Evolutionary conservation across 2,113 vertebrate species (phyloP).

Genomic region (Pteronura brasiliensis): DNA sequence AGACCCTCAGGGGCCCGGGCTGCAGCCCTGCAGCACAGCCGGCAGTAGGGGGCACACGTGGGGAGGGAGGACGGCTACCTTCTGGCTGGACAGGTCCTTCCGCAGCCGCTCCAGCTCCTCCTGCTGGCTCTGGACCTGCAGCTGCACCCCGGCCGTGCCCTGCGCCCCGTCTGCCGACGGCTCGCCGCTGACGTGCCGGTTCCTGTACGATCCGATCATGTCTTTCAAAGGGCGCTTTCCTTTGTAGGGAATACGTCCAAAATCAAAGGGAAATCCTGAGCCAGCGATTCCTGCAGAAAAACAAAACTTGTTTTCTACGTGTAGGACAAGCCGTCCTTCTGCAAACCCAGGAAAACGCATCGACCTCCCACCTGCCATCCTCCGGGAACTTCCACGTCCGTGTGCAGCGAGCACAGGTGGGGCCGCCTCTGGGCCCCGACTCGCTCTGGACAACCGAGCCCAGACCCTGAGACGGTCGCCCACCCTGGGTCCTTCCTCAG

Average conservation of each 20-base stretch:
- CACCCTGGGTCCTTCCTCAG: not conserved
- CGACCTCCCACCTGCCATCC: not conserved
- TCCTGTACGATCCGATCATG: slow-evolving; percentile 82
- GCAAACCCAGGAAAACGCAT: not conserved
- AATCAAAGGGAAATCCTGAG: slow-evolving; percentile 91
- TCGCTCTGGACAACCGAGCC: not conserved
- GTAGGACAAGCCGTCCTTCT: not conserved
- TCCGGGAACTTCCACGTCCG: fast-evolving
- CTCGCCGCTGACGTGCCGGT: slow-evolving; percentile 81
- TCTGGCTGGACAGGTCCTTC: slow-evolving; percentile 87
- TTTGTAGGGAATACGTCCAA: slow-evolving; percentile 87
- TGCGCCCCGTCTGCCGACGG: slow-evolving; percentile 80
- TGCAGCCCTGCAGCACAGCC: too few relatives aligned
- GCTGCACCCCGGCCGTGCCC: slow-evolving; percentile 83
- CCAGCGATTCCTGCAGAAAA: slow-evolving; percentile 79
- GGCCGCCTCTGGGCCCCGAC: not conserved
- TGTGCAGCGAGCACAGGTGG: fast-evolving
- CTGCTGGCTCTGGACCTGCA: slow-evolving; percentile 90
- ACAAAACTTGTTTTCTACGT: slow-evolving; percentile 40
- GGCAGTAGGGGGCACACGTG: fast-evolving
- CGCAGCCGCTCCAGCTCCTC: slow-evolving; percentile 88
- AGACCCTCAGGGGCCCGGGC: too few relatives aligned
- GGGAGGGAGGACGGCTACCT: slow-evolving; percentile 75
- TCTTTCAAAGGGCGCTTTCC: slow-evolving; percentile 86
- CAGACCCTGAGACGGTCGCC: not conserved